phyloP scores from a whole-genome alignment of 2,113 vertebrate species.

The Paraplagusia blochii region DNA sequence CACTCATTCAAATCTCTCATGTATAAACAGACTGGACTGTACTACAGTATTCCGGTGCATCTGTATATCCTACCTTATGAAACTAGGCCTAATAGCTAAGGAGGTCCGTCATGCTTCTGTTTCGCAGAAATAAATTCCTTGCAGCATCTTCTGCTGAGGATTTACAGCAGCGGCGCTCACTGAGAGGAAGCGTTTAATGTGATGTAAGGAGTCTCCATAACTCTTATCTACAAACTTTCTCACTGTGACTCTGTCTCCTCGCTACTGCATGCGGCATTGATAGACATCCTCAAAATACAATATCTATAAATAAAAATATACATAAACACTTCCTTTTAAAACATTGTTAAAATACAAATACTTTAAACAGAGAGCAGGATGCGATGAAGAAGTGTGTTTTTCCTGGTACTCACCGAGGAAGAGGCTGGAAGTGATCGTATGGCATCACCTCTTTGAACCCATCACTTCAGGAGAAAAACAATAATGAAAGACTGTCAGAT shows the following conservation, averaged over 20 bases:
- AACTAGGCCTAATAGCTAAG: background rate
- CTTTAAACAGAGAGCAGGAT: background rate
- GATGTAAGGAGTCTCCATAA: background rate
- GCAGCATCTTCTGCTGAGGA: background rate
- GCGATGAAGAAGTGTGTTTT: background rate
- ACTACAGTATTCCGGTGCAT: background rate
- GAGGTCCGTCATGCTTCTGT: background rate
- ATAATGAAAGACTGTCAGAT: background rate
- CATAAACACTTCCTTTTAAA: background rate
- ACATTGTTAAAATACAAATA: background rate
- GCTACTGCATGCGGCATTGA: background rate
- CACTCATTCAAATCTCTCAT: too few species aligned
- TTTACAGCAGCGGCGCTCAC: background rate
- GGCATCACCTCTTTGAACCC: slow-evolving; percentile 97
- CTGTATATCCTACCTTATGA: background rate
- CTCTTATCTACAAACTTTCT: background rate
- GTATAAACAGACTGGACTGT: background rate
- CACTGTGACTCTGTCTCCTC: background rate
- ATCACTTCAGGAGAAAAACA: slow-evolving; percentile 77
- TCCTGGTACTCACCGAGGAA: slow-evolving; percentile 83
- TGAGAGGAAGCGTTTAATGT: background rate
- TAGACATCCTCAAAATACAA: background rate
- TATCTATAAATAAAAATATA: too few species aligned
- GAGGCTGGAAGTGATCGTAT: slow-evolving; percentile 93
- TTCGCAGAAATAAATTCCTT: background rate